Base-by-base conservation (phyloP, 2,797 vertebrate genomes). In the Serranus cabrilla region DNA sequence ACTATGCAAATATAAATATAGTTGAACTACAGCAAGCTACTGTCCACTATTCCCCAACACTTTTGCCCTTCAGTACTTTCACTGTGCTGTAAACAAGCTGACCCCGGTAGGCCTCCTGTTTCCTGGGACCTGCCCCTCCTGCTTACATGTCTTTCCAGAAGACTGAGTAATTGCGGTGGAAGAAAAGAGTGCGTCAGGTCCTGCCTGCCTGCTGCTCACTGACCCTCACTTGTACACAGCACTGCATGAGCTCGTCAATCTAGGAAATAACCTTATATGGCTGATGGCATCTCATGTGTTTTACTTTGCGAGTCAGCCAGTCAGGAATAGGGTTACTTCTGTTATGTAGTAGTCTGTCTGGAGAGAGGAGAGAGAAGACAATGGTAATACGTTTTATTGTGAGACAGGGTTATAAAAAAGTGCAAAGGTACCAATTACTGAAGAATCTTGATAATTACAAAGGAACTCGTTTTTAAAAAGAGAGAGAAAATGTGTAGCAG, bases 81-180 rank as follows among this genome's bases (percentile, higher is more conserved):
- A 75, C 47, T 69, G 11, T 55, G 55, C 63, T 70, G 60, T 78
- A 73, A 76, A 87, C 70, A 84, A 69, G 47, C 64, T 82, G 73
- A 87, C 71, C 84, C 66, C 57, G 23, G 1, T 46, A 57, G 82
- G 81, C 79, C 75, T 81, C 71, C 16, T 47, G 10, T 73, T 87
- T 89, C 71, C 74, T 71, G 72, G 82, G 77, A 85, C 54, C 57
- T 67, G 21, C 49, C 70, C 81, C 75, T 72, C 72, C 73, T 69
- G 18, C 74, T 42, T 60, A 43, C 42, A 62, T 80, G 65, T 83
- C 77, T 87, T 84, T 86, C 71, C 82, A 73, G 71, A 73, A 85
- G 69, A 80, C 76, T 86, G 86, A 91, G 71, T 91, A 81, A 89
- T 82, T 71, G 71, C 78, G 74, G 78, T 85, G 73, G 84, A 82